Evolutionary conservation across 1,140 invertebrate genomes (phyloP), one percentile per base, ranked within the genome.

Genomic region (Galleria mellonella): DNA sequence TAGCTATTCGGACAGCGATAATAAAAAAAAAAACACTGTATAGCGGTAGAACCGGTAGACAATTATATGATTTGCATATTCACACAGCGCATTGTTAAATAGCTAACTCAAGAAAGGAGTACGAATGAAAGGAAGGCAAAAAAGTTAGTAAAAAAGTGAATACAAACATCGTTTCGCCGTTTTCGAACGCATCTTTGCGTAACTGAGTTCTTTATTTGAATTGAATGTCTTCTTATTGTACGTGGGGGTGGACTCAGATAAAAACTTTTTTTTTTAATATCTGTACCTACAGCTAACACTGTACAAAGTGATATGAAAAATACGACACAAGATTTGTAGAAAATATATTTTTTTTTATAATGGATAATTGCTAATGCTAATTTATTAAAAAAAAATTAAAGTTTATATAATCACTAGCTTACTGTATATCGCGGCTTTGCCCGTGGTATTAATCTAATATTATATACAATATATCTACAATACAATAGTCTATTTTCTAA

Each of bases 51-150:
- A 23, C 41, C 42, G 39, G 42, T 55, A 64, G 47, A 71, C 63
- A 64, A 67, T 67, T 62, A 75, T 62, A 66, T 33, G 48, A 82
- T 83, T 77, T 83, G 78, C 78, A 79, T 83, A 82, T 68, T 66
- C 65, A 72, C 64, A 62, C 56, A 64, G 38, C 40, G 53, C 44
- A 75, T 76, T 75, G 74, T 76, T 55, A 47, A 65, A 58, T 61
- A 50, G 54, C 59, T 52, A 44, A 53, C 55, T 56, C 47, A 65
- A 60, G 54, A 59, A 58, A 54, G 51, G 43, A 61, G 47, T 51
- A 51, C 51, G 60, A 57, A 65, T 65, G 69, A 70, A 75, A 65
- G 55, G 45, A 55, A 42, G 40, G 35, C 50, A 51, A 72, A 62
- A 57, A 55, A 59, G 48, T 43, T 37, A 32, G 55, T 60, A 59